A percentile compares a stretch with the other conserved stretches of the same genome.
Conservation (phyloP, 2,797 vertebrate genomes). For the Cryptoblepharus egeriae region DNA sequence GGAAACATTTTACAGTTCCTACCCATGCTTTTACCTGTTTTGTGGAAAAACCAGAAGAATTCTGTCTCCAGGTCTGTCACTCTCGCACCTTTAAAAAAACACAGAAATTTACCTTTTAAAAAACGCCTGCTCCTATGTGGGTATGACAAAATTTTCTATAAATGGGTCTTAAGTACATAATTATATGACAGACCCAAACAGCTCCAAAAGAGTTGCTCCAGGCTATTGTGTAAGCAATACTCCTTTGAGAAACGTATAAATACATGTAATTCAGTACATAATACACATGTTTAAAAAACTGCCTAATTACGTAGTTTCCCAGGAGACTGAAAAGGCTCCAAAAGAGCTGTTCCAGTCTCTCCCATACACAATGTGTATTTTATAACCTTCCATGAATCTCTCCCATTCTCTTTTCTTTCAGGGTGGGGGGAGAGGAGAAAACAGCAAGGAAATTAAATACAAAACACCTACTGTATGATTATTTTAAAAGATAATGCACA, state of each 20-base stretch:
- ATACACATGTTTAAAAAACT: conserved; percentile 65
- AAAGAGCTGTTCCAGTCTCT: conserved; percentile 69
- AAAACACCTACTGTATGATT: conserved; percentile 79
- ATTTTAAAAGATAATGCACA: conserved; percentile 74
- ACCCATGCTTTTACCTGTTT: not conserved
- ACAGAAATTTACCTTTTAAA: conserved; percentile 56
- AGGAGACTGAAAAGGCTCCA: conserved; percentile 76
- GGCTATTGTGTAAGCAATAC: conserved; percentile 78
- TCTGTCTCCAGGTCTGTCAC: conserved; percentile 47
- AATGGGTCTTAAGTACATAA: conserved; percentile 70
- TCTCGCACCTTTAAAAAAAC: conserved; percentile 25
- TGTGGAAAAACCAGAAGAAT: conserved; percentile 48
- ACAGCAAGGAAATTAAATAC: conserved; percentile 74
- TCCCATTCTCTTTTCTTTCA: conserved; percentile 66
- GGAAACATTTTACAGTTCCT: conserved; percentile 17
- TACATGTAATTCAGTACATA: conserved; percentile 73
- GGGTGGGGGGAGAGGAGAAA: too few relatives aligned
- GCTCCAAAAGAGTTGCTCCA: conserved; percentile 72
- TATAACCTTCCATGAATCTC: conserved; percentile 75
- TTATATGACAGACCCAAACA: conserved; percentile 70
- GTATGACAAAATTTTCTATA: conserved; percentile 73
- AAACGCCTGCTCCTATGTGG: conserved; percentile 56
- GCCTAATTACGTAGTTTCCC: conserved; percentile 76
- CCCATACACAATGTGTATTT: conserved; percentile 73
- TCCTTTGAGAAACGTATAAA: conserved; percentile 79